Evolutionary conservation across 2,113 vertebrate genomes (phyloP).

Genomic region (Mohoua ochrocephala): DNA sequence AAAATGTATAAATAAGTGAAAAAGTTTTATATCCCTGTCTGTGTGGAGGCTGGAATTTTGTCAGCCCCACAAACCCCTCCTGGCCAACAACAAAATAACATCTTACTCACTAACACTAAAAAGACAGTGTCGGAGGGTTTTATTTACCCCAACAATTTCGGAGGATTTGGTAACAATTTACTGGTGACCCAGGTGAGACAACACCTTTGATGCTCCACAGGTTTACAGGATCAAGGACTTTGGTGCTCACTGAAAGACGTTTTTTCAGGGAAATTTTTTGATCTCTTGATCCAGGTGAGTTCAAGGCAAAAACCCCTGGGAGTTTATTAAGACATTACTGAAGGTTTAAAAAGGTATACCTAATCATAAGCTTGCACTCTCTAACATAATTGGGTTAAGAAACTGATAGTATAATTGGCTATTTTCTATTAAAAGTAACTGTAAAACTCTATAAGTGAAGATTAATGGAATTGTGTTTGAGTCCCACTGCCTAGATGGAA

Average conservation of each 20-base stretch:
- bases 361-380: neutral
- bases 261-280: neutral
- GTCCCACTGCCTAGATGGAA: neutral
- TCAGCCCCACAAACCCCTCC: neutral
- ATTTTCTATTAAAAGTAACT: neutral
- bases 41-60: neutral
- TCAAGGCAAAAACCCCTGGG: neutral
- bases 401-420: neutral
- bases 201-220: neutral
- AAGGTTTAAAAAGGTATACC: neutral
- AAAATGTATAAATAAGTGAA: neutral
- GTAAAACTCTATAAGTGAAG: neutral
- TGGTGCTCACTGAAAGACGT: neutral
- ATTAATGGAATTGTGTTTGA: neutral
- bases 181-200: neutral
- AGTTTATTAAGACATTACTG: neutral
- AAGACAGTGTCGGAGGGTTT: neutral
- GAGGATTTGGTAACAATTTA: neutral
- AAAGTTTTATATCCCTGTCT: neutral
- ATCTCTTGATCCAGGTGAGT: neutral
- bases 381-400: neutral
- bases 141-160: neutral
- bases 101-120: neutral
- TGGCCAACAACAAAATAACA: neutral
- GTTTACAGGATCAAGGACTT: neutral